These are phyloP conservation scores for Microcebus tavaratra DNA, from an alignment of 2,113 vertebrate species.

Conservation along the genomic window DNA sequence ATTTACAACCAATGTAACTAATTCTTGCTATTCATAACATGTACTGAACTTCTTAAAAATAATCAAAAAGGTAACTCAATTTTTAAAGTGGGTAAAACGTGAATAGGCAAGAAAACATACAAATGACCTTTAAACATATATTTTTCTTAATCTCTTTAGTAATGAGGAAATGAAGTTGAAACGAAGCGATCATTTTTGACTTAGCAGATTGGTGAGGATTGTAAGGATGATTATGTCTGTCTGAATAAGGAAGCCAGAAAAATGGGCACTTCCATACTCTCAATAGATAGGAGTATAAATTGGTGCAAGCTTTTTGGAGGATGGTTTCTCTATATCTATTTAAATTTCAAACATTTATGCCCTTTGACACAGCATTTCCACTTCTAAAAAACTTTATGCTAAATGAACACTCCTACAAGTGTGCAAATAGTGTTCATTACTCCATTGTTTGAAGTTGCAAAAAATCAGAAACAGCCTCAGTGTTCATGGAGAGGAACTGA, in stretches of 20 bases:
- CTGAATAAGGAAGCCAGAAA: not conserved
- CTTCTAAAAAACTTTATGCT: not conserved
- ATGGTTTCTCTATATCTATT: not conserved
- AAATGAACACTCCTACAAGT: not conserved
- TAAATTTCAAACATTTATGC: not conserved
- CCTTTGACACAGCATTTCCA: not conserved
- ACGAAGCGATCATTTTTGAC: not conserved
- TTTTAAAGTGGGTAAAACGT: slow-evolving; percentile 18
- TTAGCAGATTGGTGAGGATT: not conserved
- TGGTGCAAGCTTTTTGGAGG: not conserved
- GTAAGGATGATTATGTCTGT: not conserved
- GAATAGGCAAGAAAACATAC: slow-evolving; percentile 26
- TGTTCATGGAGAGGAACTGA: not conserved
- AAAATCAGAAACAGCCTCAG: not conserved
- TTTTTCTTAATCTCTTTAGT: not conserved
- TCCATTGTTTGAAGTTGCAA: slow-evolving; percentile 6
- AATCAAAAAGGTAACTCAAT: not conserved
- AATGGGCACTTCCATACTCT: not conserved
- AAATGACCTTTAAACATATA: not conserved
- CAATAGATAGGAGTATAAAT: not conserved
- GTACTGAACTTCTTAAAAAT: not conserved
- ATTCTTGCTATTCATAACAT: not conserved
- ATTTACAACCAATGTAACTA: not conserved
- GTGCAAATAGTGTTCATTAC: not conserved
- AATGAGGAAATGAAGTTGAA: slow-evolving; percentile 36